Percentiles rank a stretch among this genome's conserved stretches.
Evolutionary conservation across 2,888 invertebrate genomes (phyloP).

Genomic region (Adineta ricciae): DNA sequence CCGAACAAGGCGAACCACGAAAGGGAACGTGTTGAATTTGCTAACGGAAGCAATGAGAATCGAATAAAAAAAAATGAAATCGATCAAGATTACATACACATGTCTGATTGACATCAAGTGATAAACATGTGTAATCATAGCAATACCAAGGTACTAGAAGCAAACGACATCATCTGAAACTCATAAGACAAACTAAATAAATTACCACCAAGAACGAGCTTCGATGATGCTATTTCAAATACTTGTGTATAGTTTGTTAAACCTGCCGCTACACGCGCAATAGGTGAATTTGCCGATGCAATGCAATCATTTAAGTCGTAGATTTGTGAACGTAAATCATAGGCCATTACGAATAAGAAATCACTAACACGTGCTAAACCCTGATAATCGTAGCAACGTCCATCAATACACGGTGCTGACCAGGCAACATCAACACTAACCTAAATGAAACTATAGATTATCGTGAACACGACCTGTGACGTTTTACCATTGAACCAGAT

Average conservation of each 20-base stretch:
- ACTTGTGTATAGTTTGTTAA: slow-evolving; percentile 36
- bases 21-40: slow-evolving; percentile 45
- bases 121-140: slow-evolving; percentile 46
- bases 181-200: not conserved
- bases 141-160: slow-evolving; percentile 49
- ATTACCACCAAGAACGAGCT: slow-evolving; percentile 20
- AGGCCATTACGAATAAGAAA: slow-evolving; percentile 50
- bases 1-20: slow-evolving; percentile 48
- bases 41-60: too few relatives aligned
- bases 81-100: not conserved
- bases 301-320: slow-evolving; percentile 39
- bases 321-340: slow-evolving; percentile 50
- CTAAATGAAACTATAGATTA: slow-evolving; percentile 36
- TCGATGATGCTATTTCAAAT: slow-evolving; percentile 36
- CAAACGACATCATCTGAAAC: not conserved
- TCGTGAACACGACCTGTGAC: not conserved
- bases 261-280: not conserved
- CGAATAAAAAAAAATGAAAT: too few relatives aligned
- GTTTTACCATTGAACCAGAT: slow-evolving; percentile 41
- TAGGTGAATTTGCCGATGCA: slow-evolving; percentile 43
- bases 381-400: slow-evolving; percentile 48
- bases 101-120: not conserved
- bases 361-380: slow-evolving; percentile 43
- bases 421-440: slow-evolving; percentile 50
- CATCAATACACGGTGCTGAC: slow-evolving; percentile 47